Base-by-base conservation (phyloP, 1,140 invertebrate genomes). In the Idris sp. region DNA sequence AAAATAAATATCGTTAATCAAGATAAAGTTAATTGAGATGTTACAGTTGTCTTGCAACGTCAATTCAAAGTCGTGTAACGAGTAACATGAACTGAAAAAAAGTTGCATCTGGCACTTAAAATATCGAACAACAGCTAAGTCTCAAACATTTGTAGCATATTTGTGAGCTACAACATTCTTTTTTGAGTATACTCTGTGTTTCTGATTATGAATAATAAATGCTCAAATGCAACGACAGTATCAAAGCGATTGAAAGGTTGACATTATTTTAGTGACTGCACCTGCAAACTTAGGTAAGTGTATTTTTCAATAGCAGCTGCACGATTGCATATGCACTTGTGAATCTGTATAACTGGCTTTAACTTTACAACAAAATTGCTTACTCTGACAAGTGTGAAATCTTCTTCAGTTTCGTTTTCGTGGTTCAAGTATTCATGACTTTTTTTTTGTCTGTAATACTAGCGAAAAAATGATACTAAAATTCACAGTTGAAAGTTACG, bases 11-110 rank as follows among this genome's bases (percentile, higher is more conserved):
- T 59, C 62, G 54, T 67, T 67, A 61, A 74, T 74, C 71, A 67
- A 49, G 56, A 68, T 74, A 74, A 68, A 2, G 56, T 64, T 74
- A 68, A 74, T 74, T 74, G 72, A 74, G 62, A 68, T 56, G 58
- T 74, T 74, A 67, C 56, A 36, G 54, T 61, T 38, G 69, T 65
- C 41, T 40, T 54, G 54, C 71, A 67, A 56, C 19, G 61, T 61
- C 61, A 48, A 67, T 74, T 54, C 62, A 68, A 35, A 68, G 56
- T 44, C 56, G 58, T 58, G 58, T 64, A 74, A 68, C 72, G 51
- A 74, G 72, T 68, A 74, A 56, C 72, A 30, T 62, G 71, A 67
- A 36, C 62, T 43, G 10, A 54, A 74, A 74, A n/a, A 74, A 74
- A 74, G 72, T 74, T 68, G 72, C 72, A 74, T 74, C 71, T 74